Conservation (phyloP, 2,113 vertebrate genomes). For the Clupea harengus region DNA sequence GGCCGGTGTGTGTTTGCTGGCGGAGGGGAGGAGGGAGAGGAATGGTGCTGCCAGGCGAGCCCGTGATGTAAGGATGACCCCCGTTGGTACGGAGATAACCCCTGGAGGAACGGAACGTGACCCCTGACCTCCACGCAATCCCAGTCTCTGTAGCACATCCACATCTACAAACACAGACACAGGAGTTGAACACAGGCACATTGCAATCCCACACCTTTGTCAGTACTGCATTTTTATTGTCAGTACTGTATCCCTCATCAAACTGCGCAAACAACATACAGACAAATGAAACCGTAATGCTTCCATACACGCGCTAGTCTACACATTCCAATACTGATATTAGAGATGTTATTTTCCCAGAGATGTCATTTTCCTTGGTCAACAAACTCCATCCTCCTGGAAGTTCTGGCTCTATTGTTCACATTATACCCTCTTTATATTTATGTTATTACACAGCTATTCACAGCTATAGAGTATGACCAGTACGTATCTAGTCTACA, state of each 20-base stretch:
- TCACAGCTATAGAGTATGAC: no score
- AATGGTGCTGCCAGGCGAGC: slow-evolving; percentile 81
- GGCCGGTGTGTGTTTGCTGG: slow-evolving; percentile 27
- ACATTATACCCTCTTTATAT: no score
- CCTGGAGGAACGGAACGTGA: slow-evolving; percentile 77
- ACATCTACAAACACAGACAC: slow-evolving; percentile 78
- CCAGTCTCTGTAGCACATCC: slow-evolving; percentile 91
- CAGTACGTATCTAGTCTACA: no score
- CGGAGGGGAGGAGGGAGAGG: slow-evolving; percentile 70
- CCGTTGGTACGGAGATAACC: slow-evolving; percentile 87
- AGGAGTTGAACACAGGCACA: slow-evolving; percentile 31
- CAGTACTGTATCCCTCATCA: not conserved
- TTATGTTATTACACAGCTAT: no score
- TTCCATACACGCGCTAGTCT: no score
- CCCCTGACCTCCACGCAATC: slow-evolving; percentile 85
- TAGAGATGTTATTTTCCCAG: no score
- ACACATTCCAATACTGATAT: no score
- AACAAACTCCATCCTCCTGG: no score
- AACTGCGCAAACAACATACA: not conserved
- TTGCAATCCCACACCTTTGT: not conserved
- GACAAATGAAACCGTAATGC: no score
- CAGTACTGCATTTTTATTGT: not conserved
- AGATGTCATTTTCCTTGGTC: no score
- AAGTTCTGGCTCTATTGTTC: no score
- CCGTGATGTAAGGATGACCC: slow-evolving; percentile 90